Evolutionary conservation across 2,113 vertebrate species (phyloP), one percentile per base, ranked within the genome.

Genomic region (Cynopterus brachyotis): DNA sequence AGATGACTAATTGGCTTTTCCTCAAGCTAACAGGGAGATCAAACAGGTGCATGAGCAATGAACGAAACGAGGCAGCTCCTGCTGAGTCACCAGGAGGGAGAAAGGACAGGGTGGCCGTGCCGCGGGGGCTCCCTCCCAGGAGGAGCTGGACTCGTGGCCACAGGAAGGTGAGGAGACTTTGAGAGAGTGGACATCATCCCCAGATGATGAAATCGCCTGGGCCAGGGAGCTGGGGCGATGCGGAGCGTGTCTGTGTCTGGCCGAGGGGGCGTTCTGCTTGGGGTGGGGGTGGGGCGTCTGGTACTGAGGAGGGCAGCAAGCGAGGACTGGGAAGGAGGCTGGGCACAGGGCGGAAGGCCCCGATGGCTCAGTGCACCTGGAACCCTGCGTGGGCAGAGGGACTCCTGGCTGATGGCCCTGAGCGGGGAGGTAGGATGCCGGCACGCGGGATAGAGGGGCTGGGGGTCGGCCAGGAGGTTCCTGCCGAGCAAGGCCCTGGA

Each of bases 91-190:
- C 0, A 0, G 35, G 16, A 75, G 67, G 53, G 40, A 82, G 24
- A 20, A 28, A 28, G 53, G 6, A 20, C 19, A n/a, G 24, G 40
- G 24, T 12, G 28, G 57, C 1, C 2, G 5, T 4, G 84, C 42
- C 70, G 45, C 12, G 0, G 6, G n/a, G 72, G 35, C 35, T 47
- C 32, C 42, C 11, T 5, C 16, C 24, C 3, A 0, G 0, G 9
- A 35, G n/a, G 30, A 30, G 53, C 50, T 22, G 12, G 60, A 28
- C n/a, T 64, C 42, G 24, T 0, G 0, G 0, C 67, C 22, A 1
- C 7, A 35, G 59, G 20, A 45, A 15, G 32, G 13, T 0, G 8
- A 28, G 76, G 26, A 45, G 28, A 35, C 69, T 42, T 42, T 6
- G 9, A 59, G 84, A 47, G 15, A 16, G 3, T 30, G 50, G 15